phyloP scores from a whole-genome alignment of 2,113 vertebrate species.

The Meleagris gallopavo region DNA sequence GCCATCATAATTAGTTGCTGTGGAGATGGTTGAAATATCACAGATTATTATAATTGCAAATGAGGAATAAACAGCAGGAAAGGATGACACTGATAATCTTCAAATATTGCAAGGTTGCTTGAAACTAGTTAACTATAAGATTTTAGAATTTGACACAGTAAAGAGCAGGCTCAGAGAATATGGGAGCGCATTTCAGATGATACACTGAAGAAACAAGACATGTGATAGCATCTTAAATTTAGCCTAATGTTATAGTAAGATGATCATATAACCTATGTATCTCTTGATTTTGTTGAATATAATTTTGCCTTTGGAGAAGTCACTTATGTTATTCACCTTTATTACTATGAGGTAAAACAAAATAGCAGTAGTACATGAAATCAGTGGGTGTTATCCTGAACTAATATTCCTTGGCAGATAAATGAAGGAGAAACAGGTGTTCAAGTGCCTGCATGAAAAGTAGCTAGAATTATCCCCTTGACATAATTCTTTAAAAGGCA shows the following conservation, averaged over 20 bases:
- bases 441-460: slow-evolving; percentile 22
- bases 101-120: slow-evolving; percentile 55
- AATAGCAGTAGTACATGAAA: not conserved
- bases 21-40: slow-evolving; percentile 60
- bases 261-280: not conserved
- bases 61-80: slow-evolving; percentile 51
- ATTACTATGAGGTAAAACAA: not conserved
- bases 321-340: not conserved
- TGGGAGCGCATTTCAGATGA: not conserved
- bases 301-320: not conserved
- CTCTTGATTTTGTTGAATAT: not conserved
- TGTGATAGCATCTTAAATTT: slow-evolving; percentile 4
- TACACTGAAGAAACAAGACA: not conserved
- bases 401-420: slow-evolving; percentile 14
- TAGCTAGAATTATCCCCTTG: slow-evolving; percentile 36
- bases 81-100: slow-evolving; percentile 68
- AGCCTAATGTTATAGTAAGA: not conserved
- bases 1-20: slow-evolving; percentile 62
- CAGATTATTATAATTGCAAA: slow-evolving; percentile 68
- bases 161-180: not conserved
- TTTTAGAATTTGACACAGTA: slow-evolving; percentile 19
- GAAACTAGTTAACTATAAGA: slow-evolving; percentile 1
- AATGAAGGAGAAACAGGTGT: slow-evolving; percentile 51
- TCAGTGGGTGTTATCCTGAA: slow-evolving; percentile 34
- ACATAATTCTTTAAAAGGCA: slow-evolving; percentile 25